Percentiles rank a stretch among this genome's conserved stretches.
Conservation (phyloP, 2,888 invertebrate species). For the Chirona hameri region DNA sequence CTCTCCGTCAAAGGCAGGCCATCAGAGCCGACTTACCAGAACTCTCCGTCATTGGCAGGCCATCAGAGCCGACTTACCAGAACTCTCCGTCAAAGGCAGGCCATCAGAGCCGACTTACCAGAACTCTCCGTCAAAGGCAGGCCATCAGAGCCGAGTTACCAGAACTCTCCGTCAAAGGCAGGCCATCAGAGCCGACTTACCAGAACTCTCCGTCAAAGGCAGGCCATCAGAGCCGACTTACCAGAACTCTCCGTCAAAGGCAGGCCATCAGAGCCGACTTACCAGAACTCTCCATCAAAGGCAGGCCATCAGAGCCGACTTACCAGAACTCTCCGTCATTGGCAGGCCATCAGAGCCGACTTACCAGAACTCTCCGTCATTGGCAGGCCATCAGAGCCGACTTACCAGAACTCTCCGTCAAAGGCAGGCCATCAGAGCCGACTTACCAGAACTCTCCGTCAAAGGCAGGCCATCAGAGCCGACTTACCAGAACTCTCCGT, state of each 20-base stretch:
- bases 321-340: slow-evolving; percentile 63
- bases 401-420: slow-evolving; percentile 62
- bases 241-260: slow-evolving; percentile 64
- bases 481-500: slow-evolving; percentile 60
- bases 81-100: slow-evolving; percentile 63
- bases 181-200: slow-evolving; percentile 48
- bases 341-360: no score
- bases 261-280: slow-evolving; percentile 41
- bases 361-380: slow-evolving; percentile 62
- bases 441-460: slow-evolving; percentile 61
- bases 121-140: slow-evolving; percentile 62
- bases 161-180: slow-evolving; percentile 63
- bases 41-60: slow-evolving; percentile 61
- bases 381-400: no score
- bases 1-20: no score
- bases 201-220: slow-evolving; percentile 64
- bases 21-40: slow-evolving; percentile 53
- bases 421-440: no score
- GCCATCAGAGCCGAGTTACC: slow-evolving; percentile 50
- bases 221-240: slow-evolving; percentile 45
- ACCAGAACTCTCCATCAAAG: slow-evolving; percentile 64
- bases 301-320: no score
- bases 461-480: no score
- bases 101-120: slow-evolving; percentile 52
- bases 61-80: slow-evolving; percentile 52